Percentiles rank a stretch among this genome's conserved stretches.
These are phyloP conservation scores for Corythornis cristatus DNA, from an alignment of 2,113 vertebrate species.

Conservation along the genomic window DNA sequence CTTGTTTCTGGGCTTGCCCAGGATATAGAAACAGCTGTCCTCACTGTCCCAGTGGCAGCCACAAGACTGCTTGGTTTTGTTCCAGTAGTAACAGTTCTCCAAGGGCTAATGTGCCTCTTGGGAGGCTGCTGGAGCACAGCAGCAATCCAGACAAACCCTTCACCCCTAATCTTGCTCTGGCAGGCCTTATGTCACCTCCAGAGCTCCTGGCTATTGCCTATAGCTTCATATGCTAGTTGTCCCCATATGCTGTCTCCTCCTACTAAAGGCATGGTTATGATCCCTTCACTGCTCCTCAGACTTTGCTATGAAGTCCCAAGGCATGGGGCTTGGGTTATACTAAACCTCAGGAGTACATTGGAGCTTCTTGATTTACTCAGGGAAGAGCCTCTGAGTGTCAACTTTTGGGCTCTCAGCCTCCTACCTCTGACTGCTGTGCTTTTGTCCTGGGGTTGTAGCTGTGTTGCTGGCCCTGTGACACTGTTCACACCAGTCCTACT, in stretches of 20 bases:
- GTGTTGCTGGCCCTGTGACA: background rate
- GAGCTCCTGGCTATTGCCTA: background rate
- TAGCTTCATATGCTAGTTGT: background rate
- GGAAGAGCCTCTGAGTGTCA: background rate
- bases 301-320: background rate
- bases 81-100: background rate
- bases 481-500: background rate
- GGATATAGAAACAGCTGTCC: background rate
- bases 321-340: background rate
- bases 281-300: background rate
- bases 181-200: background rate
- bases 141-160: background rate
- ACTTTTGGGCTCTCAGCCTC: accelerated
- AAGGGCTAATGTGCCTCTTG: background rate
- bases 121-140: background rate
- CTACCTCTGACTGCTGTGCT: background rate
- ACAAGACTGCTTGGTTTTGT: background rate
- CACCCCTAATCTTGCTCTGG: background rate
- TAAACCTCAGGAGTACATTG: background rate
- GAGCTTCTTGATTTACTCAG: background rate
- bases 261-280: background rate
- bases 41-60: background rate
- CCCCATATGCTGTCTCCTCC: background rate
- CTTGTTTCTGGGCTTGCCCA: background rate
- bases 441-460: background rate